These are phyloP conservation scores for Smithornis capensis DNA, from an alignment of 2,113 vertebrate species.

Conservation along the genomic window DNA sequence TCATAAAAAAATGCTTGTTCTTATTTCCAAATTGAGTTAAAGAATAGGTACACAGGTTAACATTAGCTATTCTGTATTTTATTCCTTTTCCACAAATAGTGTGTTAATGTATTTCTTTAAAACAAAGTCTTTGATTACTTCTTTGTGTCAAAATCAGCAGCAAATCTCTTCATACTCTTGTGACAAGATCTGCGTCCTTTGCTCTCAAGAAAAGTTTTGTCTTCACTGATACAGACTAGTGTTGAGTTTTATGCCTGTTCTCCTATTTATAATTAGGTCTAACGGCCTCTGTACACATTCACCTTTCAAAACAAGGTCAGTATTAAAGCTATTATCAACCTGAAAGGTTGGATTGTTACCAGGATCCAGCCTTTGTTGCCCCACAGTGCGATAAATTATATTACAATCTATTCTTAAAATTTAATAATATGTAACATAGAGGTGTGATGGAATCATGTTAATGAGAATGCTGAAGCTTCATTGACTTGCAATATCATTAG, in stretches of 20 bases:
- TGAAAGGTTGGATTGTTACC: not conserved
- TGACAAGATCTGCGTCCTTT: not conserved
- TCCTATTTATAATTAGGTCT: not conserved
- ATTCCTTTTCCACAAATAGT: not conserved
- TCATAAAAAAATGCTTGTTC: not conserved
- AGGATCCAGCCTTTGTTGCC: constrained; percentile 8
- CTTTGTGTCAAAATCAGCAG: not conserved
- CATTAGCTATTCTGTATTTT: not conserved
- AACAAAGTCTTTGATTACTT: not conserved
- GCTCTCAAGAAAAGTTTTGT: not conserved
- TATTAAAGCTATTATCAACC: constrained; percentile 7
- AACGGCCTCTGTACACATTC: not conserved
- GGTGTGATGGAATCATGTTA: constrained; percentile 46
- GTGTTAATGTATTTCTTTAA: not conserved
- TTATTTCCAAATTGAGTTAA: not conserved
- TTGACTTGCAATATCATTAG: constrained; percentile 60
- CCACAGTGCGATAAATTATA: constrained; percentile 32
- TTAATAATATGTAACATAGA: constrained; percentile 52
- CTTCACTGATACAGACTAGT: not conserved
- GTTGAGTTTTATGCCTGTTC: not conserved
- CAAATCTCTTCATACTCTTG: not conserved
- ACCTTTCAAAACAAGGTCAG: constrained; percentile 1
- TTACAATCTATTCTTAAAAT: constrained; percentile 42
- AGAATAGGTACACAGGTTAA: not conserved
- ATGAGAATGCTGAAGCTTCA: constrained; percentile 59